Conservation (phyloP, 2,797 vertebrate genomes). For the Chrosomus eos region DNA sequence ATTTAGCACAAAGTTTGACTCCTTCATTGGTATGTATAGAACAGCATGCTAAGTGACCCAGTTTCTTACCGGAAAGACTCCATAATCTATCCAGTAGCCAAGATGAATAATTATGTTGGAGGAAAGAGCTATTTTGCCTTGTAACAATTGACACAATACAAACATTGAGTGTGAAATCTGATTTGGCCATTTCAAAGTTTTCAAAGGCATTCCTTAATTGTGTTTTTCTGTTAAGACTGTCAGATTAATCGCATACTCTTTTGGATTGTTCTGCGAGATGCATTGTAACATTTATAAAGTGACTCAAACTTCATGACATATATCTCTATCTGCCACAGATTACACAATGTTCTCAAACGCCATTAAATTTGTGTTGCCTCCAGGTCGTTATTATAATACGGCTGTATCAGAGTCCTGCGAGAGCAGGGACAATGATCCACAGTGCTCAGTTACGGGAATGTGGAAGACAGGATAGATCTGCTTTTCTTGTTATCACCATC, state of each 20-base stretch:
- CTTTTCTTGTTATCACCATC: slow-evolving; percentile 41
- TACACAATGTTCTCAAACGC: slow-evolving; percentile 32
- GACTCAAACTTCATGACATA: slow-evolving; percentile 9
- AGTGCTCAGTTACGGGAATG: slow-evolving; percentile 43
- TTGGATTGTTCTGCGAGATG: not conserved
- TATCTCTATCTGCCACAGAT: slow-evolving; percentile 30
- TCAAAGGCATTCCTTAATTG: not conserved
- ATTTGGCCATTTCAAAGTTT: slow-evolving; percentile 12
- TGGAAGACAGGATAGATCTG: slow-evolving; percentile 40
- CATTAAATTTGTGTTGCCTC: slow-evolving; percentile 43
- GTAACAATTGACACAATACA: not conserved
- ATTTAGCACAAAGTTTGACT: not conserved
- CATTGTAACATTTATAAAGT: slow-evolving; percentile 8
- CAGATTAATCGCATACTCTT: not conserved
- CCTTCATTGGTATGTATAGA: slow-evolving; percentile 16
- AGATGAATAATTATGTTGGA: slow-evolving; percentile 1
- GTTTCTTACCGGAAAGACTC: not conserved
- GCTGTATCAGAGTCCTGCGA: slow-evolving; percentile 9
- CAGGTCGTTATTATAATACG: slow-evolving; percentile 32
- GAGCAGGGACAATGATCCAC: slow-evolving; percentile 11
- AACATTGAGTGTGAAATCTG: slow-evolving; percentile 9
- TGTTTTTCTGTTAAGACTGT: slow-evolving; percentile 8
- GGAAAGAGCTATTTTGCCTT: not conserved
- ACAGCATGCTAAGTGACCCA: not conserved
- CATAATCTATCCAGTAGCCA: not conserved